These are phyloP conservation scores for Phoxinus dragarum DNA, from an alignment of 2,797 vertebrate species.

Conservation along the genomic window DNA sequence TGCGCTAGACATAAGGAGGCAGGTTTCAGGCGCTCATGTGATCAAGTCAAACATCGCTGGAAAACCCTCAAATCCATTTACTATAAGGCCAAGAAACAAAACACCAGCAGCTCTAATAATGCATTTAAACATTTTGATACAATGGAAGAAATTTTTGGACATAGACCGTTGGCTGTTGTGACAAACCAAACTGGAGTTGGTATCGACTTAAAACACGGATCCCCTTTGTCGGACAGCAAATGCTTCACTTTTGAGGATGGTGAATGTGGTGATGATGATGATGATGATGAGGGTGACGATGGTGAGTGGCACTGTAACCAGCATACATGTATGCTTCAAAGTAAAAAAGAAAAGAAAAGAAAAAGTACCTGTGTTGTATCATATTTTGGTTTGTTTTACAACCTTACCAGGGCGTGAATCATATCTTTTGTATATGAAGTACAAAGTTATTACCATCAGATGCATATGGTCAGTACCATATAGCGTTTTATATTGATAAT, in stretches of 20 bases:
- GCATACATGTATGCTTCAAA: background rate
- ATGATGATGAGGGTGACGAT: background rate
- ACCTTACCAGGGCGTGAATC: background rate
- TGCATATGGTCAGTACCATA: too few relatives aligned
- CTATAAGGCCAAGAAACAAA: slow-evolving; percentile 22
- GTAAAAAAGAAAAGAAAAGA: background rate
- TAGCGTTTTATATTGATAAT: background rate
- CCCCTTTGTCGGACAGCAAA: background rate
- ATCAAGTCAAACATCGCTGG: slow-evolving; percentile 38
- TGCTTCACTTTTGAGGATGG: slow-evolving; percentile 14
- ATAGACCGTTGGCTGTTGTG: background rate
- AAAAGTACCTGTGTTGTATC: background rate
- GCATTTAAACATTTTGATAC: slow-evolving; percentile 32
- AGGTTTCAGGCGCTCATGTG: slow-evolving; percentile 1
- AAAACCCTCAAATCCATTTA: slow-evolving; percentile 37
- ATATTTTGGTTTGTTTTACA: background rate
- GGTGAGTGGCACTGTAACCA: slow-evolving; percentile 2
- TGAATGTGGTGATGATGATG: background rate
- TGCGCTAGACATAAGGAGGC: slow-evolving; percentile 3
- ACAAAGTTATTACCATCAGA: background rate
- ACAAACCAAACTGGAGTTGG: background rate
- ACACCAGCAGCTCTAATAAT: background rate
- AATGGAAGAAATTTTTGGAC: slow-evolving; percentile 40
- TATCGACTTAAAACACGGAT: background rate
- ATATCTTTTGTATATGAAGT: background rate